Base-by-base conservation (phyloP, 1,140 invertebrate genomes). In the Oreohelix idahoensis region DNA sequence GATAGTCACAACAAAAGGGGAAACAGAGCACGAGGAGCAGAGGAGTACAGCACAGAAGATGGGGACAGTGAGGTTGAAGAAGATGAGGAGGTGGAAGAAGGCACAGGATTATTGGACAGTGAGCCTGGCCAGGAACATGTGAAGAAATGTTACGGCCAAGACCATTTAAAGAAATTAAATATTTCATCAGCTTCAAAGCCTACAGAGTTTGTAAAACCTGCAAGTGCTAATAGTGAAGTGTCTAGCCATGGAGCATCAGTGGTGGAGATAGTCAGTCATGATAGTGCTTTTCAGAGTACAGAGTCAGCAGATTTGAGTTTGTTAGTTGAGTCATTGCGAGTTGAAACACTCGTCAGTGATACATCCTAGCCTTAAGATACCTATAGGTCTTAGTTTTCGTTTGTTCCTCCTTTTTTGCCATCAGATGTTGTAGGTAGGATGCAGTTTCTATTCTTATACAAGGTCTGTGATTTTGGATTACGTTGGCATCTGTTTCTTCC, bases 51-150 rank as follows among this genome's bases (percentile, higher is more conserved):
- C 10, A 70, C 38, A 35, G 84, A 86, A 20, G 81, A 79, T 53
- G 86, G 86, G 0, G 85, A 81, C 0, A 51, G 45, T 45, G 81
- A 77, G 35, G 75, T 83, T 66, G 84, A 83, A 32, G 79, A 85
- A 53, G 80, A 79, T 70, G 70, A 79, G n/a, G 76, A 81, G 0
- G 74, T 66, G 38, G 73, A 84, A 73, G 81, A 79, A 8, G 70
- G 71, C 71, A 75, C 71, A 35, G 73, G 83, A 58, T 45, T 58
- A 38, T 69, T 20, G 32, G 17, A 11, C 29, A 35, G 5, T 15
- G 53, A 10, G 53, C 23, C 26, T 23, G 53, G 20, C 17, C 17
- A 58, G 17, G 23, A 58, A 11, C 1, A 58, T 58, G 10, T 58
- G 23, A 58, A 58, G 20, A 20, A 58, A 58, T 58, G 53, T n/a